Evolutionary conservation across 1,140 invertebrate species (phyloP).

Genomic region (Contarinia nasturtii): DNA sequence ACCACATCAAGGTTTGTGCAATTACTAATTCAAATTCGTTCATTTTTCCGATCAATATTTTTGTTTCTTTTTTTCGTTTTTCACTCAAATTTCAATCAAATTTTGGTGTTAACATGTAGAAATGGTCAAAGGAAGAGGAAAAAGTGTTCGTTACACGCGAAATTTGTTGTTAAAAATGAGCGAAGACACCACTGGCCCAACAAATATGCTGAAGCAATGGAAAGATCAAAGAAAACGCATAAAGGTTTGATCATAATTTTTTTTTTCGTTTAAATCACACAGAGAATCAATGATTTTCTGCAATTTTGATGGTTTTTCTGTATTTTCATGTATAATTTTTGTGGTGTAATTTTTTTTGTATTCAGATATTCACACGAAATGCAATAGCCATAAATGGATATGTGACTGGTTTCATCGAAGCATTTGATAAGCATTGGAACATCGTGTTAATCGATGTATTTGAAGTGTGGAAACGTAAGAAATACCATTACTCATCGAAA

Average conservation of each 20-base stretch:
- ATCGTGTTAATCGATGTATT: slow-evolving; percentile 69
- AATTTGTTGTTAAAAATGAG: slow-evolving; percentile 44
- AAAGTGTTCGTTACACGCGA: slow-evolving; percentile 13
- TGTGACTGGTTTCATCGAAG: slow-evolving; percentile 58
- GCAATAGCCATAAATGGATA: slow-evolving; percentile 48
- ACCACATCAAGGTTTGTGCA: slow-evolving; percentile 5
- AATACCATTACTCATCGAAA: slow-evolving; percentile 8
- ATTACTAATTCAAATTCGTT: slow-evolving; percentile 10
- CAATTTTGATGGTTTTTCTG: not conserved
- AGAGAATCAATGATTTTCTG: not conserved
- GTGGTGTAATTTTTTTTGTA: not conserved
- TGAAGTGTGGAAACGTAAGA: slow-evolving; percentile 58
- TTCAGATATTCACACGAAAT: slow-evolving; percentile 42
- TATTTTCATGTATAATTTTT: not conserved
- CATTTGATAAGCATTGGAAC: slow-evolving; percentile 94
- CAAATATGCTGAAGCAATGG: slow-evolving; percentile 37
- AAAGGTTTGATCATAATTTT: slow-evolving; percentile 29
- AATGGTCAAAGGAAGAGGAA: slow-evolving; percentile 10
- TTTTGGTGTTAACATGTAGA: too few relatives aligned
- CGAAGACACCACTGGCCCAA: slow-evolving; percentile 33
- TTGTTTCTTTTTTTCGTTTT: not conserved
- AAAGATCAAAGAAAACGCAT: slow-evolving; percentile 36
- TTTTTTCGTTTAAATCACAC: not conserved
- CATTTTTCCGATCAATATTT: not conserved
- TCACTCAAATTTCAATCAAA: not conserved